Evolutionary conservation across 2,888 invertebrate species (phyloP).

Genomic region (Aradus depressus): DNA sequence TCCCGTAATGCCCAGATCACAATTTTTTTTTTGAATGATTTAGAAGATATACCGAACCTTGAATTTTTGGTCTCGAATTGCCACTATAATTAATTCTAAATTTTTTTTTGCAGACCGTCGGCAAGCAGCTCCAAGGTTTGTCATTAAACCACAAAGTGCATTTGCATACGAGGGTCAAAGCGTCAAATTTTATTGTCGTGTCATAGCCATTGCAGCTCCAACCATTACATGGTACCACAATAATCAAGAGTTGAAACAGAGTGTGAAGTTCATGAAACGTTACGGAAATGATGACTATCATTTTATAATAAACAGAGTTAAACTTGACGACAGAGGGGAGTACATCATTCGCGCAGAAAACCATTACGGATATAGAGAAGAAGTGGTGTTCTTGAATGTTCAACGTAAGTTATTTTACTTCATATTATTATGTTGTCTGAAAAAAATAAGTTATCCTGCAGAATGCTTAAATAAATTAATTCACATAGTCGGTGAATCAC

Average conservation of each 20-base stretch:
- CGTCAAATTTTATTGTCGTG: conserved; percentile 92
- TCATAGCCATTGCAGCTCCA: conserved; percentile 88
- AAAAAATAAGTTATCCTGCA: no score
- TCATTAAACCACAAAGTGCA: conserved; percentile 89
- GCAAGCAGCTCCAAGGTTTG: conserved; percentile 96
- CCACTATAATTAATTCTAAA: no score
- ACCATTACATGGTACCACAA: conserved; percentile 93
- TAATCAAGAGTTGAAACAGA: conserved; percentile 85
- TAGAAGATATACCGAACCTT: no score
- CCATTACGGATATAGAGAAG: conserved; percentile 89
- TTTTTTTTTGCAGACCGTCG: conserved; percentile 61
- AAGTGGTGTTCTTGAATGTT: conserved; percentile 92
- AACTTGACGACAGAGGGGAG: conserved; percentile 91
- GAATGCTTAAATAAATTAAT: no score
- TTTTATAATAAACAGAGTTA: conserved; percentile 92
- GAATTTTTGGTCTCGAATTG: no score
- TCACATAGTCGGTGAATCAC: not conserved
- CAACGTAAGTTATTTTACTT: conserved; percentile 63
- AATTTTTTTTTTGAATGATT: conserved; percentile 12
- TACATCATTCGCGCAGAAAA: conserved; percentile 95
- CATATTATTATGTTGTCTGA: no score
- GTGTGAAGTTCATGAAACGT: conserved; percentile 98
- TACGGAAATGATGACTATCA: conserved; percentile 93
- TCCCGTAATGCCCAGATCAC: not conserved
- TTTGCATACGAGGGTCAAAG: conserved; percentile 96